phyloP scores from a whole-genome alignment of 2,113 vertebrate species.

The Empidonax alnorum region DNA sequence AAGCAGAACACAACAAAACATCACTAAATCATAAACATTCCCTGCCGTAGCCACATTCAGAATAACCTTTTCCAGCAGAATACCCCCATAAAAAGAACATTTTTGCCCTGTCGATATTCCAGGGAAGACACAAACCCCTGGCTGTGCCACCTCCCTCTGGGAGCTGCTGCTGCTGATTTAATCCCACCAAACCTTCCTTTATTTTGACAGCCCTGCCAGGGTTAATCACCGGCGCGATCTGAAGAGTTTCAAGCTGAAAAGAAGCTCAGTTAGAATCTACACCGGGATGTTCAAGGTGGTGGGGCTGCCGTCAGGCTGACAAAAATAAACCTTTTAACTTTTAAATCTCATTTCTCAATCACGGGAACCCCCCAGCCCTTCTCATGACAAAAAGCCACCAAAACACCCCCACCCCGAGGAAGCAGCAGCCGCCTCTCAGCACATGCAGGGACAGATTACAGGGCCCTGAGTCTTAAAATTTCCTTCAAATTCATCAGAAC shows the following conservation, averaged over 20 bases:
- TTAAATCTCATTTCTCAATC: constrained; percentile 15
- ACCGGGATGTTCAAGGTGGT: not conserved
- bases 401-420: not conserved
- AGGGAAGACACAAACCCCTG: not conserved
- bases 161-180: constrained; percentile 5
- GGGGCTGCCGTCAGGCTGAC: not conserved
- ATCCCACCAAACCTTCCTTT: not conserved
- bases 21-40: too few species aligned
- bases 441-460: not conserved
- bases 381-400: not conserved
- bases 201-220: constrained; percentile 50
- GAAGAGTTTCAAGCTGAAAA: not conserved
- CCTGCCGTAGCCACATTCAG: not conserved
- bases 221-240: constrained; percentile 12
- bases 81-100: not conserved
- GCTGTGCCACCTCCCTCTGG: constrained; percentile 19
- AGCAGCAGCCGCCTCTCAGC: constrained; percentile 4
- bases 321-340: constrained; percentile 10
- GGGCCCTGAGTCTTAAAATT: not conserved
- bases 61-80: not conserved
- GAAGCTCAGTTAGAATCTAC: constrained; percentile 9
- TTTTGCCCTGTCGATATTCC: not conserved
- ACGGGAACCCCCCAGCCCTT: not conserved
- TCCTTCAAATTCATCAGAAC: not conserved
- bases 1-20: not conserved